Percentiles rank a stretch among this genome's conserved stretches.
phyloP scores from a whole-genome alignment of 2,113 vertebrate species.

The Gadus macrocephalus region DNA sequence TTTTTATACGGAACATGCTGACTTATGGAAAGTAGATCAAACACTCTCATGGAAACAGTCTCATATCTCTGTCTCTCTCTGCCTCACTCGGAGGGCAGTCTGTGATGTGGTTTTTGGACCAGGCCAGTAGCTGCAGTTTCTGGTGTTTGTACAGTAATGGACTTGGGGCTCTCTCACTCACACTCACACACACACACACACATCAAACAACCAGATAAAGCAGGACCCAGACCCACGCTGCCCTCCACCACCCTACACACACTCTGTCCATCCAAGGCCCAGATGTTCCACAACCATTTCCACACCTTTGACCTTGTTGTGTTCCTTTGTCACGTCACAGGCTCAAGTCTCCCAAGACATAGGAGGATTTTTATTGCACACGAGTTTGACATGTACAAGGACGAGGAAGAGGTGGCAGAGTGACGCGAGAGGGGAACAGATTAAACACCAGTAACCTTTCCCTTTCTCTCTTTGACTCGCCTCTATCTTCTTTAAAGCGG shows the following conservation, averaged over 20 bases:
- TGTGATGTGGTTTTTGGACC: conserved; percentile 63
- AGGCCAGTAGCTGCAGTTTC: conserved; percentile 56
- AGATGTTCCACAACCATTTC: conserved; percentile 54
- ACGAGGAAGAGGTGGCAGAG: too few relatives aligned
- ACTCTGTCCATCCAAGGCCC: conserved; percentile 46
- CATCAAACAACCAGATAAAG: conserved; percentile 36
- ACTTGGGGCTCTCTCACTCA: conserved; percentile 32
- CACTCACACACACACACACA: too few relatives aligned
- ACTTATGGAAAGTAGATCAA: conserved; percentile 43
- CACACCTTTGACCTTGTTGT: conserved; percentile 44
- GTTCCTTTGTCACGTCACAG: too few relatives aligned
- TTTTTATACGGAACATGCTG: conserved; percentile 26
- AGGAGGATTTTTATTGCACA: too few relatives aligned
- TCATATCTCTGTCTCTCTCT: neutral
- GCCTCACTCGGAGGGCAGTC: conserved; percentile 37
- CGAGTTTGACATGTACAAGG: too few relatives aligned
- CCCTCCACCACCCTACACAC: conserved; percentile 33
- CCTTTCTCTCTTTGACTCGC: too few relatives aligned
- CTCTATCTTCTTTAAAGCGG: too few relatives aligned
- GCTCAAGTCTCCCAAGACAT: too few relatives aligned
- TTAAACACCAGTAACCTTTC: too few relatives aligned
- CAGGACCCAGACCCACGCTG: too few relatives aligned
- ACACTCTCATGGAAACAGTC: conserved; percentile 31
- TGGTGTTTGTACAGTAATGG: conserved; percentile 62
- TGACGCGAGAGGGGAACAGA: too few relatives aligned